These are phyloP conservation scores for Lathronympha strigana DNA, from an alignment of 2,888 invertebrate genomes.

Conservation along the genomic window DNA sequence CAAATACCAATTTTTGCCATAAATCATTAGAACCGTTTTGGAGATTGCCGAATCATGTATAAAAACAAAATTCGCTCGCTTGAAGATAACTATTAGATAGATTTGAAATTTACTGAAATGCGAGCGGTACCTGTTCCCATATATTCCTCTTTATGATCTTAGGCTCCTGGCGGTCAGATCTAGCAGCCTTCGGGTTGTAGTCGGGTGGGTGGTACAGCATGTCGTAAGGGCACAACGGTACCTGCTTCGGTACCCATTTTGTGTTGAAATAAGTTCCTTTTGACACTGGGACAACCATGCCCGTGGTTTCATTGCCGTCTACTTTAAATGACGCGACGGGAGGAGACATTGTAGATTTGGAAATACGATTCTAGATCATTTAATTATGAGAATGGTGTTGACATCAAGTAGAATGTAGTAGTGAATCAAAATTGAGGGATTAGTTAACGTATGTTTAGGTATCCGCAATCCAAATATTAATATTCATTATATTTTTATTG, in stretches of 20 bases:
- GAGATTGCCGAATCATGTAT: too few relatives aligned
- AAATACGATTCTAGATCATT: background rate
- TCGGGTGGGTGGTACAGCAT: slow-evolving; percentile 78
- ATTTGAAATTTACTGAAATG: too few relatives aligned
- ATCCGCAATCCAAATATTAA: too few relatives aligned
- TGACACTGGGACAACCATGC: slow-evolving; percentile 73
- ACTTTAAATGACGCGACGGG: slow-evolving; percentile 31
- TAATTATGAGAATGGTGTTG: background rate
- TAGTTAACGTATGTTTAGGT: too few relatives aligned
- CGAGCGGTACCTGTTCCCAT: slow-evolving; percentile 69
- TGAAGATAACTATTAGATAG: too few relatives aligned
- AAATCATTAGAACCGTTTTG: too few relatives aligned
- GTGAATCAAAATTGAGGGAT: too few relatives aligned
- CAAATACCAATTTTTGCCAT: too few relatives aligned
- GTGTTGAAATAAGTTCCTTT: slow-evolving; percentile 71
- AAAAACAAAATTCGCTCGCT: too few relatives aligned
- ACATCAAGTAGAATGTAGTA: background rate
- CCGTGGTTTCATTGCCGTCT: slow-evolving; percentile 58
- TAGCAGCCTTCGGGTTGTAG: slow-evolving; percentile 73
- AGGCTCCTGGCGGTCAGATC: slow-evolving; percentile 74
- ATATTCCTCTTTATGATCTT: slow-evolving; percentile 73
- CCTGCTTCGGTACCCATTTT: slow-evolving; percentile 59
- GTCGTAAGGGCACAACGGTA: slow-evolving; percentile 70
- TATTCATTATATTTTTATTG: too few relatives aligned
- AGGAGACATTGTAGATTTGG: slow-evolving; percentile 41